Evolutionary conservation across 37 sponge, comb jelly and placozoan species (phyloP).

Genomic region (Hormiphora californensis): DNA sequence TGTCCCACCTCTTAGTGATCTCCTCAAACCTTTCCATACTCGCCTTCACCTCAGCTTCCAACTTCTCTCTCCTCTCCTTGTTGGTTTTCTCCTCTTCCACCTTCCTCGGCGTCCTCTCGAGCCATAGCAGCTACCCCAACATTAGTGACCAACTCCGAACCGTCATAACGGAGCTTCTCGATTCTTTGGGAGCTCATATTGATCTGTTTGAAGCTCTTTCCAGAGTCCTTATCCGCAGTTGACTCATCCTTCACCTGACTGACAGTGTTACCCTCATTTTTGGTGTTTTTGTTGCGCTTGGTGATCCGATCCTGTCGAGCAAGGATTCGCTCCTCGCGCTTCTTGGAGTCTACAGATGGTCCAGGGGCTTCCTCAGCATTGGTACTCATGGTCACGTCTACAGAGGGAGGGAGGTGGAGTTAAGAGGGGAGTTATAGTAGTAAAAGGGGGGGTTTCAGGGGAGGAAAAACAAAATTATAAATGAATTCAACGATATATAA

Average conservation of each 20-base stretch:
- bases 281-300: slow-evolving; percentile 45
- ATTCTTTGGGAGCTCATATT: slow-evolving; percentile 68
- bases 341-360: slow-evolving; percentile 61
- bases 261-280: background rate
- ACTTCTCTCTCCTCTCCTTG: slow-evolving; percentile 77
- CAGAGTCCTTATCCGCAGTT: slow-evolving; percentile 62
- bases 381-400: slow-evolving; percentile 8
- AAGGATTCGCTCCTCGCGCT: slow-evolving; percentile 70
- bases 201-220: slow-evolving; percentile 69
- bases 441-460: no score
- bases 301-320: slow-evolving; percentile 69
- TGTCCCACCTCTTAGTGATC: slow-evolving; percentile 69
- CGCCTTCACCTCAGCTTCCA: slow-evolving; percentile 89
- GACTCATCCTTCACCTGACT: slow-evolving; percentile 56
- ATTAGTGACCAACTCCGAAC: slow-evolving; percentile 78
- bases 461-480: no score
- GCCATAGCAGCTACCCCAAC: slow-evolving; percentile 83
- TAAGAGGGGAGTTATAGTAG: no score
- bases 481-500: no score
- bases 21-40: slow-evolving; percentile 87
- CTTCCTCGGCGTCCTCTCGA: slow-evolving; percentile 67
- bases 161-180: slow-evolving; percentile 74
- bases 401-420: no score
- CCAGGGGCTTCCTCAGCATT: slow-evolving; percentile 20
- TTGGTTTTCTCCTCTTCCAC: slow-evolving; percentile 74